Conservation (phyloP, 2,888 invertebrate species). For the Zeuzera pyrina region DNA sequence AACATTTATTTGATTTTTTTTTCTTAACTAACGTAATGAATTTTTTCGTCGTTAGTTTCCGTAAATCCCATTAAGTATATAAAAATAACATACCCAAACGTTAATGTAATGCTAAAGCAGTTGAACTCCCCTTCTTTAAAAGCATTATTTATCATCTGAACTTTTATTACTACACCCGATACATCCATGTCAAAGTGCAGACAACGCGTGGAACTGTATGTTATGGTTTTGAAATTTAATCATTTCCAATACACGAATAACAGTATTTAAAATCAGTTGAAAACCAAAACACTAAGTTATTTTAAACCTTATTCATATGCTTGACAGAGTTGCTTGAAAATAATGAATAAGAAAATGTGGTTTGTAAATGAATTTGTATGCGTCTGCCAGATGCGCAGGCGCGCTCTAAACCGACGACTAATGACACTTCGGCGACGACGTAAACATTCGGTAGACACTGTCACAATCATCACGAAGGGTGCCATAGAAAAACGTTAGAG, state of each 20-base stretch:
- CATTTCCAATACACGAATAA: slow-evolving; percentile 30
- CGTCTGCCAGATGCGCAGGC: slow-evolving; percentile 53
- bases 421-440: slow-evolving; percentile 63
- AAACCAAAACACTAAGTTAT: background rate
- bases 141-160: slow-evolving; percentile 15
- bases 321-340: background rate
- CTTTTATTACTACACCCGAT: slow-evolving; percentile 17
- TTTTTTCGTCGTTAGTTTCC: too few relatives aligned
- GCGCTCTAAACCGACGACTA: slow-evolving; percentile 54
- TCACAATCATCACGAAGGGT: slow-evolving; percentile 50
- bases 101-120: too few relatives aligned
- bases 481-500: slow-evolving; percentile 30
- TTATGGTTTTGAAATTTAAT: slow-evolving; percentile 41
- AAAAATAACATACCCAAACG: too few relatives aligned
- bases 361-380: slow-evolving; percentile 26
- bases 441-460: slow-evolving; percentile 57
- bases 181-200: slow-evolving; percentile 20
- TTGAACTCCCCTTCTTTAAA: too few relatives aligned
- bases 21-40: too few relatives aligned
- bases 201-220: slow-evolving; percentile 25
- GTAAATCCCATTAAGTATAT: too few relatives aligned
- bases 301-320: background rate
- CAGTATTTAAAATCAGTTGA: background rate
- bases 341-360: background rate
- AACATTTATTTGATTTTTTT: too few relatives aligned